Evolutionary conservation across 2,797 vertebrate species (phyloP).

Genomic region (Gadopsis marmoratus): DNA sequence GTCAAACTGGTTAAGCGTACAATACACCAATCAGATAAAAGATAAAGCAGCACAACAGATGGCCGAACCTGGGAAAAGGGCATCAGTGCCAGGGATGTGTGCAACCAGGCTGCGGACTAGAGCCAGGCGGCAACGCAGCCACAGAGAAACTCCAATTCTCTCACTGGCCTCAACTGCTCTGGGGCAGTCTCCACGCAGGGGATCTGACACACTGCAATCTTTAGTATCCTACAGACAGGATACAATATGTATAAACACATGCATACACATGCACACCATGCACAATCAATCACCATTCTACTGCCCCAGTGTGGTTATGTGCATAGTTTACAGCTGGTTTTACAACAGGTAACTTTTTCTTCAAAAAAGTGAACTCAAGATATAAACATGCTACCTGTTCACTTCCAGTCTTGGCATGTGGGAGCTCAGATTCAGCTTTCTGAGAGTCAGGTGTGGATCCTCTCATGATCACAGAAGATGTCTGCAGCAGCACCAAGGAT

Average conservation of each 20-base stretch:
- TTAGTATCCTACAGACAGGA: slow-evolving; percentile 48
- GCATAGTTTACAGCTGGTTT: background rate
- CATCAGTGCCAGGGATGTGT: slow-evolving; percentile 76
- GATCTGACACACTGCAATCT: background rate
- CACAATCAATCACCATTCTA: background rate
- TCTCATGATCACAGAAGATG: slow-evolving; percentile 79
- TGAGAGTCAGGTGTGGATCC: slow-evolving; percentile 26
- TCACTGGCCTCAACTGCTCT: slow-evolving; percentile 81
- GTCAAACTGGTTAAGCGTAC: background rate
- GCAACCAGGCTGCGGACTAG: slow-evolving; percentile 83
- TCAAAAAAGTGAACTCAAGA: too few species aligned
- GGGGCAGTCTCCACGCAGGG: slow-evolving; percentile 59
- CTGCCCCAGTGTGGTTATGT: background rate
- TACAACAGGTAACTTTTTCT: background rate
- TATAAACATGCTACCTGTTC: slow-evolving; percentile 57
- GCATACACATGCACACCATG: background rate
- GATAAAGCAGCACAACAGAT: slow-evolving; percentile 22
- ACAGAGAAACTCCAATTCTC: slow-evolving; percentile 82
- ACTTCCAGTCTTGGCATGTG: slow-evolving; percentile 21
- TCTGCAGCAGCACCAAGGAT: slow-evolving; percentile 88
- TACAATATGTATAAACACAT: slow-evolving; percentile 5
- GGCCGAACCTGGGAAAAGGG: slow-evolving; percentile 71
- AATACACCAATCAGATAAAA: background rate
- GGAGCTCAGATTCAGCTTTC: slow-evolving; percentile 25
- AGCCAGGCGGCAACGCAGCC: slow-evolving; percentile 88